Percentiles rank a stretch among this genome's conserved stretches.
These are phyloP conservation scores for Echinometra lucunter DNA, from an alignment of 53 echinoderm and acorn worm genomes.

Conservation along the genomic window DNA sequence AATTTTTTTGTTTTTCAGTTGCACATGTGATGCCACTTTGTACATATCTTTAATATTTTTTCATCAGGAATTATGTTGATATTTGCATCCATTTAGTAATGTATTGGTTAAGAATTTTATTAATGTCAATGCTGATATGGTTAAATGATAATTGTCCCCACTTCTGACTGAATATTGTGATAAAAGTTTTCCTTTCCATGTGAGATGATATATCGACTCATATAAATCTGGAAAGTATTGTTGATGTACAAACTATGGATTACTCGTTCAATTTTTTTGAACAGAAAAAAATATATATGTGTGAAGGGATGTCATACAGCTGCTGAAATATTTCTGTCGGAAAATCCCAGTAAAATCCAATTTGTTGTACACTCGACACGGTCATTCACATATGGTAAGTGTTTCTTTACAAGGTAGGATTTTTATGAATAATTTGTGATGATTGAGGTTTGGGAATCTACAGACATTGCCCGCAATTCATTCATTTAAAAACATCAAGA, in stretches of 20 bases:
- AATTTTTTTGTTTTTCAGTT: background rate
- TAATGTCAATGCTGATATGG: background rate
- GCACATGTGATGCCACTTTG: background rate
- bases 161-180: background rate
- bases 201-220: background rate
- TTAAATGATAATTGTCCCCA: background rate
- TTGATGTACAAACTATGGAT: background rate
- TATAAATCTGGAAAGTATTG: background rate
- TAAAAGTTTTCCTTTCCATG: too few relatives aligned
- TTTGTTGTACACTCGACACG: background rate
- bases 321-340: background rate
- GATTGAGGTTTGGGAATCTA: background rate
- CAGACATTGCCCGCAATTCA: background rate
- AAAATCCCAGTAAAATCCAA: background rate
- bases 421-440: background rate
- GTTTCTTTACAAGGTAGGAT: slow-evolving; percentile 34
- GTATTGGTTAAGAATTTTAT: background rate
- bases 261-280: background rate
- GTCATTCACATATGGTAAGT: slow-evolving; percentile 27
- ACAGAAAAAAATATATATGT: background rate
- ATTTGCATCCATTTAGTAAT: background rate
- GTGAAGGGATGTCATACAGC: background rate
- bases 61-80: background rate
- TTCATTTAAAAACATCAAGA: background rate
- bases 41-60: background rate